These are phyloP conservation scores for Helogale parvula DNA, from an alignment of 2,113 vertebrate species.

Conservation along the genomic window DNA sequence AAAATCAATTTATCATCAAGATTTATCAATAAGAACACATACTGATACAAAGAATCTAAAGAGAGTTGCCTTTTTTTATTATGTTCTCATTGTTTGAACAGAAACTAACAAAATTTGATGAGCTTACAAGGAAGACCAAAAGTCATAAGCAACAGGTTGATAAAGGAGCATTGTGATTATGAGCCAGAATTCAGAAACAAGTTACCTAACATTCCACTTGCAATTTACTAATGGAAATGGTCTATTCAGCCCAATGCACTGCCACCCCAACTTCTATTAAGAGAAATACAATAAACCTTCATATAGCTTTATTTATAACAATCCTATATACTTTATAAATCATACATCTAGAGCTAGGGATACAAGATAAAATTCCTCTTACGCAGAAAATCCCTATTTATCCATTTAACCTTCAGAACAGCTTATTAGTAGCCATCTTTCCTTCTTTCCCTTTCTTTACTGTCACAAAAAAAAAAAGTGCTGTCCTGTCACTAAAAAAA, in stretches of 20 bases:
- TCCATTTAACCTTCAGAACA: not conserved
- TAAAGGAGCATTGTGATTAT: not conserved
- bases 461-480: not conserved
- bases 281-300: not conserved
- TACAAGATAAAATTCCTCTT: not conserved
- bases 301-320: not conserved
- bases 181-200: not conserved
- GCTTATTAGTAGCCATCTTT: not conserved
- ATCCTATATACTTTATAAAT: not conserved
- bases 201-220: not conserved
- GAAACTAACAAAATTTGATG: constrained; percentile 26
- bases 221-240: not conserved
- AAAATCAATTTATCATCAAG: not conserved
- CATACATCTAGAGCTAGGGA: not conserved
- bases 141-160: not conserved
- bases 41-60: not conserved
- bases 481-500: not conserved
- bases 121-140: not conserved
- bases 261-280: not conserved
- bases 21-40: not conserved
- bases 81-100: not conserved
- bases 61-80: not conserved
- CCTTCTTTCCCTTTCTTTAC: not conserved
- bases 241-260: not conserved
- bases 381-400: not conserved